A percentile compares a stretch with the other conserved stretches of the same genome.
These are phyloP conservation scores for Tyria jacobaeae DNA, from an alignment of 2,888 invertebrate species.

Conservation along the genomic window DNA sequence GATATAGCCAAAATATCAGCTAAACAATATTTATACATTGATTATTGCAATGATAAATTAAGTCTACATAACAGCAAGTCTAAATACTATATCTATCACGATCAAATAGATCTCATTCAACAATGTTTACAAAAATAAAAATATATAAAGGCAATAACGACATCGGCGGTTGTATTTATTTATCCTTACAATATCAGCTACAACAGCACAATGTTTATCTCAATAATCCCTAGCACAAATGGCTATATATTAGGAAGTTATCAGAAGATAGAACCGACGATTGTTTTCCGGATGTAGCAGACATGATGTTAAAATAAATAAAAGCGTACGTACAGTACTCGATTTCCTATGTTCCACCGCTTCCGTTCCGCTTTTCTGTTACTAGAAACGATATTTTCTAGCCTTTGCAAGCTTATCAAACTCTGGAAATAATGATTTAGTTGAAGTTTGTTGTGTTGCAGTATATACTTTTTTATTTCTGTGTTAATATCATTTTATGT, in stretches of 20 bases:
- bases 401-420: conserved; percentile 63
- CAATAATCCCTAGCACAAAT: conserved; percentile 45
- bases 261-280: conserved; percentile 68
- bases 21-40: not conserved
- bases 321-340: conserved; percentile 70
- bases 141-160: conserved; percentile 32
- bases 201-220: conserved; percentile 41
- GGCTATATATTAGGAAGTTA: conserved; percentile 60
- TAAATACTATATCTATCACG: not conserved
- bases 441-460: conserved; percentile 36
- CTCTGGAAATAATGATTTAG: conserved; percentile 63
- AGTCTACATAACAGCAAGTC: not conserved
- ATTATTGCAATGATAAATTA: not conserved
- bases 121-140: conserved; percentile 13
- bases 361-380: conserved; percentile 68
- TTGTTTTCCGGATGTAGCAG: conserved; percentile 75
- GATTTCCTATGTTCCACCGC: conserved; percentile 75
- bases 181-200: conserved; percentile 22
- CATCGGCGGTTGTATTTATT: conserved; percentile 32
- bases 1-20: no score
- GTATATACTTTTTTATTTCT: conserved; percentile 24
- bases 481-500: not conserved
- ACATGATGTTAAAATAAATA: conserved; percentile 84
- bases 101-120: not conserved
- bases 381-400: conserved; percentile 68